phyloP scores from a whole-genome alignment of 2,888 invertebrate genomes.

The Cosmia trapezina region DNA sequence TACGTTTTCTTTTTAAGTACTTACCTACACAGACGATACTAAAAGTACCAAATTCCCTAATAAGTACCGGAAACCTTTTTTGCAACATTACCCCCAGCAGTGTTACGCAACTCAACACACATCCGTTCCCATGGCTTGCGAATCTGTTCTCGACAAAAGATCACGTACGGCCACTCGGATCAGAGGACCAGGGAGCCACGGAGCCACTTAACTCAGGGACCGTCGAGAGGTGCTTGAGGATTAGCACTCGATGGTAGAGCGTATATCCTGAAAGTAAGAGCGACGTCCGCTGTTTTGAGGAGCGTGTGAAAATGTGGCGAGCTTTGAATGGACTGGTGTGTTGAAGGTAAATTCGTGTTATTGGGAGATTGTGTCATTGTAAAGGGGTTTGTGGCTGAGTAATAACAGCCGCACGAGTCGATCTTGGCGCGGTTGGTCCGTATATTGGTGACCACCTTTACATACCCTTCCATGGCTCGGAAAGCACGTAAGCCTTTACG shows the following conservation, averaged over 20 bases:
- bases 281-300: conserved; percentile 71
- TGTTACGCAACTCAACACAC: conserved; percentile 65
- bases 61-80: conserved; percentile 55
- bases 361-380: too few species aligned
- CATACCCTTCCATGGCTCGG: too few species aligned
- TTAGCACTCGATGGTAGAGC: conserved; percentile 65
- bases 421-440: too few species aligned
- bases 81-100: conserved; percentile 63
- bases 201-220: conserved; percentile 73
- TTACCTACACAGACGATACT: neutral
- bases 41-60: conserved; percentile 14
- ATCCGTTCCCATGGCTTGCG: conserved; percentile 83
- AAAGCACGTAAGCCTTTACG: too few species aligned
- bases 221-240: conserved; percentile 57
- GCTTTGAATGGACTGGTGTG: neutral
- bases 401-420: too few species aligned
- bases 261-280: conserved; percentile 66
- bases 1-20: neutral
- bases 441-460: too few species aligned
- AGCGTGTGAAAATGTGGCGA: conserved; percentile 76
- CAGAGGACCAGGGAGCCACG: conserved; percentile 48
- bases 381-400: too few species aligned
- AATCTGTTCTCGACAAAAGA: conserved; percentile 69
- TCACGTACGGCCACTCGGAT: conserved; percentile 78
- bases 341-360: neutral